Evolutionary conservation across 2,888 invertebrate species (phyloP).

Genomic region (Drosophila multiciliata): DNA sequence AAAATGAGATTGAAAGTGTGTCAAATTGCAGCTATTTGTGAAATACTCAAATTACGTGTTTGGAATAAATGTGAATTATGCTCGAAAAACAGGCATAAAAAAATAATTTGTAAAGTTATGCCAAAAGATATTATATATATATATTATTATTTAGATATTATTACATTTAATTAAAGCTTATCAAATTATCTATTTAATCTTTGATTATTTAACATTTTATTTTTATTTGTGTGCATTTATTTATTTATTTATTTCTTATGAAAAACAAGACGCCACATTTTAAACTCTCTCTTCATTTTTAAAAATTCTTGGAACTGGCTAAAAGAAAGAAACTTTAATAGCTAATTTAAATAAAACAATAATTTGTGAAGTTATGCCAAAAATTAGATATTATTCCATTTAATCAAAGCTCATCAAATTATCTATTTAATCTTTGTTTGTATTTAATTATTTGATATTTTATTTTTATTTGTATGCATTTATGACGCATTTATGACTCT

Average conservation of each 20-base stretch:
- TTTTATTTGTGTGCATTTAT: background rate
- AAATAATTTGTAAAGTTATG: background rate
- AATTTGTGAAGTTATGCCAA: background rate
- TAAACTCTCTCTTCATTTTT: background rate
- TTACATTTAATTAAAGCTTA: background rate
- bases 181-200: background rate
- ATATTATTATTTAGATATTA: background rate
- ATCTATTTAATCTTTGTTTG: background rate
- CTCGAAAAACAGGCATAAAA: background rate
- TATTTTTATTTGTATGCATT: background rate
- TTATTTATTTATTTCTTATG: background rate
- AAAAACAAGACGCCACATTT: background rate
- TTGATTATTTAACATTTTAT: background rate
- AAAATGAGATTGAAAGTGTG: constrained; percentile 30
- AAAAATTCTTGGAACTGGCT: background rate
- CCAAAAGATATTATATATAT: background rate
- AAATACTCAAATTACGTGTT: constrained; percentile 16
- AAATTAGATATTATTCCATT: background rate
- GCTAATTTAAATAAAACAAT: background rate
- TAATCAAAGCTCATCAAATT: background rate
- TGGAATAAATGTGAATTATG: background rate
- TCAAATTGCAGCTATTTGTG: constrained; percentile 30
- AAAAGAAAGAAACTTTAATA: background rate
- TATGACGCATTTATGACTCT: background rate
- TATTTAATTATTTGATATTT: no score